These are phyloP conservation scores for Macrophya alboannulata DNA, from an alignment of 2,888 invertebrate species.

Conservation along the genomic window DNA sequence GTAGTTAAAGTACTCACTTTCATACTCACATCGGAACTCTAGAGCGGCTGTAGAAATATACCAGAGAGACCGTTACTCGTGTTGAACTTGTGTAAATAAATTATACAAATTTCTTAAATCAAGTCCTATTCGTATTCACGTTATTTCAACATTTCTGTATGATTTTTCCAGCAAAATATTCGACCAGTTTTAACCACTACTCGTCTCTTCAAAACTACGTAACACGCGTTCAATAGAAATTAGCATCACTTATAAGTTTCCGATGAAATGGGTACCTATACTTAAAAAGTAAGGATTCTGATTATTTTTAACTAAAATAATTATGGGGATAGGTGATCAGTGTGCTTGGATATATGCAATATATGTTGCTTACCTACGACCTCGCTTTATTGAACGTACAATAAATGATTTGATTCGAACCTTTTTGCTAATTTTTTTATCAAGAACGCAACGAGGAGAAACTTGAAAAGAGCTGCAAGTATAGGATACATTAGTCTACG, in stretches of 20 bases:
- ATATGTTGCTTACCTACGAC: background rate
- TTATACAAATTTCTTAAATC: background rate
- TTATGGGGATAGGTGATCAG: background rate
- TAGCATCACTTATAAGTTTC: background rate
- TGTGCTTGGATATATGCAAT: conserved; percentile 11
- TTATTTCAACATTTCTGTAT: background rate
- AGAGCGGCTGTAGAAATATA: background rate
- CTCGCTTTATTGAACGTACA: background rate
- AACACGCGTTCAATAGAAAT: background rate
- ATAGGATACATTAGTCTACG: background rate
- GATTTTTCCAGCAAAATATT: background rate
- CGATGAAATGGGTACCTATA: background rate
- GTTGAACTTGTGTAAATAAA: conserved; percentile 8
- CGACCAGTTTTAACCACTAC: background rate
- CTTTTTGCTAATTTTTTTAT: conserved; percentile 20
- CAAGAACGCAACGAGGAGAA: conserved; percentile 12
- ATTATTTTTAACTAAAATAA: background rate
- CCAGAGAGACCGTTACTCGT: background rate
- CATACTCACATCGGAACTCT: background rate
- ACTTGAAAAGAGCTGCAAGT: conserved; percentile 39
- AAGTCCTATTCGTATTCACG: background rate
- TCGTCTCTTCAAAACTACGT: background rate
- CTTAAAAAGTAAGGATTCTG: background rate
- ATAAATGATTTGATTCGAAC: conserved; percentile 14
- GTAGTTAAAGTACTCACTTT: background rate